Evolutionary conservation across 2,888 invertebrate genomes (phyloP), one percentile per base, ranked within the genome.

Genomic region (Drosophila hamatofila): DNA sequence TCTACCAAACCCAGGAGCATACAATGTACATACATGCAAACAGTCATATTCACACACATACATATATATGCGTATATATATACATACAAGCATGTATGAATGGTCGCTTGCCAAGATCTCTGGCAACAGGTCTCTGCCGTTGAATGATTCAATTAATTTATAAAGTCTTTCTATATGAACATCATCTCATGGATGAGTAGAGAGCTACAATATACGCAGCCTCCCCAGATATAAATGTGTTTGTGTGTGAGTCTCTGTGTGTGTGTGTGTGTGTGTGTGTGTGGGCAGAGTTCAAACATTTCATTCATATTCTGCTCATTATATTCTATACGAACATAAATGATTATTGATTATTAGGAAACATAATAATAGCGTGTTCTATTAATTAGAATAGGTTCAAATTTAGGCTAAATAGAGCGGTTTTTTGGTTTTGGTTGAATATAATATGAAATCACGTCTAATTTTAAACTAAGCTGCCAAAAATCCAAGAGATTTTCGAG

Each of bases 141-240:
- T 87, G 86, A 90, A 83, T 88, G 89, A 88, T 90, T 90, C 87
- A 90, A 87, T 87, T 90, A 90, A 87, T 87, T 87, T 88, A 88
- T 88, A 81, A 86, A 79, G 88, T 89, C 80, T 70, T 80, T 80
- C 80, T 71, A 80, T 78, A 78, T 76, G 85, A 83, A 85, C 65
- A 80, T 81, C 75, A 70, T 73, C 63, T 21, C 78, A 86, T 71
- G 81, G 70, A 75, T 87, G 89, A 83, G 89, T 80, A 66, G 75
- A 63, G 73, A 77, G 63, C 69, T 30, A 30, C 48, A 30, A 49
- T 49, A 49, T 12, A 12, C 65, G 59, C 48, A 56, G 58, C 37
- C 56, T 41, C 30, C 11, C 25, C 39, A 25, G 21, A 23, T 30
- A 6, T 2, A 27, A 8, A 12, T 0, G 16, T 52, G 33, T 21